Evolutionary conservation across 2,888 invertebrate species (phyloP).

Genomic region (Tiliacea aurago): DNA sequence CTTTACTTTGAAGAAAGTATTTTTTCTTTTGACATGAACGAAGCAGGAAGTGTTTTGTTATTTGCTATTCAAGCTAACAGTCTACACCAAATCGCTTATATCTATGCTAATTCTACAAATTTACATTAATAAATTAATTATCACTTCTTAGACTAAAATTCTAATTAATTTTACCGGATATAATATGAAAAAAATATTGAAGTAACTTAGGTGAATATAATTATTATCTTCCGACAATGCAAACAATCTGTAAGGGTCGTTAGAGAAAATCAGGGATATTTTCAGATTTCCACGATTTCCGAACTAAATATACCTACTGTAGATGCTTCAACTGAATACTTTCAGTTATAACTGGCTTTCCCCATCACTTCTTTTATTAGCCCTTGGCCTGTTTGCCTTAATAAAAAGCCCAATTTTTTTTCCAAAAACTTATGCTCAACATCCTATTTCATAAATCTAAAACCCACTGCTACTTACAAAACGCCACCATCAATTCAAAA

Average conservation of each 20-base stretch:
- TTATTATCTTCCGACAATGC: neutral
- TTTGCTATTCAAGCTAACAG: no score
- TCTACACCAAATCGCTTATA: no score
- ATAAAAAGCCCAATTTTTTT: neutral
- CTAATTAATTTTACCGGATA: neutral
- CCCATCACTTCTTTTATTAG: no score
- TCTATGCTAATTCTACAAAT: no score
- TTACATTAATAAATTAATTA: no score
- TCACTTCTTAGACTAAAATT: no score
- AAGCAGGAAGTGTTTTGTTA: neutral
- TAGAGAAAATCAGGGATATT: neutral
- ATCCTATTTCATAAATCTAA: neutral
- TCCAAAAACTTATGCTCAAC: neutral
- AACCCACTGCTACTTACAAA: constrained; percentile 33
- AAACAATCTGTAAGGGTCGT: neutral
- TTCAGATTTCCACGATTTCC: no score
- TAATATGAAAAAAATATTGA: neutral
- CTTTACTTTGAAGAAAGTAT: constrained; percentile 6
- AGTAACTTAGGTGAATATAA: neutral
- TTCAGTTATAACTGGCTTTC: no score
- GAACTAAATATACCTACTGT: no score
- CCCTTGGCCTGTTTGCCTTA: no score
- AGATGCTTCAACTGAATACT: no score
- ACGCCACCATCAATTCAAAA: constrained; percentile 33
- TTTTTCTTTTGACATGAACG: neutral